Evolutionary conservation across 1,140 invertebrate species (phyloP).

Genomic region (Ericerus pela): DNA sequence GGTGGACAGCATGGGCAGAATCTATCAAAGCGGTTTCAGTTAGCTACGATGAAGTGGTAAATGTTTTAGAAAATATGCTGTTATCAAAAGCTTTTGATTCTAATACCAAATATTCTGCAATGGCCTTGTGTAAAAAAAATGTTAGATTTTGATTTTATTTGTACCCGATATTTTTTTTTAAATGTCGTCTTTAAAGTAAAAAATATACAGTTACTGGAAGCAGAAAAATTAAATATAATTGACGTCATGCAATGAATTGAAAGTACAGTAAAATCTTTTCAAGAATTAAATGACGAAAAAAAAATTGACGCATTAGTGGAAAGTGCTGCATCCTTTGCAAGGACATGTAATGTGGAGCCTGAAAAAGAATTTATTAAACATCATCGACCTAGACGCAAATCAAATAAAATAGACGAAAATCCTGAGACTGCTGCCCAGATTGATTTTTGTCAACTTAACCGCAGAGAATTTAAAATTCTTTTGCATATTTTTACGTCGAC

Average conservation of each 20-base stretch:
- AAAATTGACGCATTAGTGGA: not conserved
- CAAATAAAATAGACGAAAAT: conserved; percentile 1
- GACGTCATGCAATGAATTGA: not conserved
- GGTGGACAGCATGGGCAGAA: not conserved
- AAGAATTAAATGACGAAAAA: no score
- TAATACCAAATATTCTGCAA: not conserved
- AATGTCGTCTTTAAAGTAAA: conserved; percentile 10
- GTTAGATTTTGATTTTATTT: conserved; percentile 6
- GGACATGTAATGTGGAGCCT: not conserved
- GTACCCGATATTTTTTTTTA: not conserved
- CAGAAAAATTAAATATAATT: conserved; percentile 10
- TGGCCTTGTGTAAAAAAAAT: conserved; percentile 5
- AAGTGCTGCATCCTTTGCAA: not conserved
- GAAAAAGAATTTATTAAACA: conserved; percentile 5
- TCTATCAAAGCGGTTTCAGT: conserved; percentile 1
- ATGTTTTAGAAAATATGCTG: conserved; percentile 4
- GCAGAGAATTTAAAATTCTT: conserved; percentile 7
- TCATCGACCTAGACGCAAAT: not conserved
- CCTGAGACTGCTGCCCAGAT: not conserved
- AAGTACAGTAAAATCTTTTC: conserved; percentile 7
- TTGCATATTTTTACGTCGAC: conserved; percentile 1
- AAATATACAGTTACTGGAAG: conserved; percentile 10
- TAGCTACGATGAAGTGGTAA: not conserved
- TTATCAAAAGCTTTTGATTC: not conserved
- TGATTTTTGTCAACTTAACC: conserved; percentile 8